phyloP scores from a whole-genome alignment of 2,113 vertebrate species.

The Nannospalax galili region DNA sequence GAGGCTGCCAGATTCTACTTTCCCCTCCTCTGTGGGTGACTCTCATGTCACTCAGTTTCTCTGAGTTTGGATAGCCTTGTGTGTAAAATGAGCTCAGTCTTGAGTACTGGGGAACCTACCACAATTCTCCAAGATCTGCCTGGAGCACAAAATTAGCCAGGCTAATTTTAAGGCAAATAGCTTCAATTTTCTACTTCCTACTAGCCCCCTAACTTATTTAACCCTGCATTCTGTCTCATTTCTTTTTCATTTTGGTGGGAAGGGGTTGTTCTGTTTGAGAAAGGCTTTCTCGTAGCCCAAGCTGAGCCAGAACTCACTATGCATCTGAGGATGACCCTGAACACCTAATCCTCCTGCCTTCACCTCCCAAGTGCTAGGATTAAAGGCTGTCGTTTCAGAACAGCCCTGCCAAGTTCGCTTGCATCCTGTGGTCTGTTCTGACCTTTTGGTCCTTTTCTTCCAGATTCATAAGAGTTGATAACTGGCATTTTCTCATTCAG shows the following conservation, averaged over 20 bases:
- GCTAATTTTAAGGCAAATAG: not conserved
- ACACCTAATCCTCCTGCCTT: not conserved
- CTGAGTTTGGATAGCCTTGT: not conserved
- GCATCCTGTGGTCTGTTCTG: constrained; percentile 24
- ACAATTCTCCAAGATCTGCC: not conserved
- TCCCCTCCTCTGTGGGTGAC: not conserved
- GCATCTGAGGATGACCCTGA: not conserved
- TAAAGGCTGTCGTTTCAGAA: constrained; percentile 13
- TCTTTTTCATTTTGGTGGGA: not conserved
- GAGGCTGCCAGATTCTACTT: not conserved
- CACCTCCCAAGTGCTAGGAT: not conserved
- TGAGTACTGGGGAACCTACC: not conserved
- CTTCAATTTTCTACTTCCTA: not conserved
- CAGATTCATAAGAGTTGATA: constrained; percentile 30
- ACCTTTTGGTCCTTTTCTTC: constrained; percentile 48
- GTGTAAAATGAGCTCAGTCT: not conserved
- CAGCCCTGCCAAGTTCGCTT: not conserved
- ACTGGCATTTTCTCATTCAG: constrained; percentile 27
- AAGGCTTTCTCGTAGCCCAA: not conserved
- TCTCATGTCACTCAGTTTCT: not conserved
- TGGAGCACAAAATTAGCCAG: not conserved
- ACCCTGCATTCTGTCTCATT: not conserved
- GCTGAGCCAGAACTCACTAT: not conserved
- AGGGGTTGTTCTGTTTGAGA: not conserved
- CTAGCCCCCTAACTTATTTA: not conserved